Conservation (phyloP, 2,797 vertebrate species). For the Tenualosa thibaudeaui region DNA sequence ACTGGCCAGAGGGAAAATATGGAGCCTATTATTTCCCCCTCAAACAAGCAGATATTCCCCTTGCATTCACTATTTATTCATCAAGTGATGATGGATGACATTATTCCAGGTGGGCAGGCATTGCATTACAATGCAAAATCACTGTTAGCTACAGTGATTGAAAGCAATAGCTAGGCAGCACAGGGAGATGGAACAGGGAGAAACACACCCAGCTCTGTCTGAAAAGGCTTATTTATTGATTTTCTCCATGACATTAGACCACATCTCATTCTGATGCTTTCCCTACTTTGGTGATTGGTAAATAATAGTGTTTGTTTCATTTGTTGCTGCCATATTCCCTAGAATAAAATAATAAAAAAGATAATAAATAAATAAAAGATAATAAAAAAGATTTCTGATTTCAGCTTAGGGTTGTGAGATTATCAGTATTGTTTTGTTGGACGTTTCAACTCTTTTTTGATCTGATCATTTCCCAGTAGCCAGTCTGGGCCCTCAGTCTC, state of each 20-base stretch:
- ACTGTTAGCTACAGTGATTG: conserved; percentile 28
- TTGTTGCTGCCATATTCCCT: neutral
- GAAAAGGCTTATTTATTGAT: neutral
- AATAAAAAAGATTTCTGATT: neutral
- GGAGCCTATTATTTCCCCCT: conserved; percentile 63
- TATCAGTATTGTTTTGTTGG: neutral
- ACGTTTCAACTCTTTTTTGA: neutral
- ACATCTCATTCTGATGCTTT: conserved; percentile 11
- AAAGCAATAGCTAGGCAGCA: conserved; percentile 36
- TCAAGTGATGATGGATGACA: conserved; percentile 50
- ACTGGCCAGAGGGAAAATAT: conserved; percentile 57
- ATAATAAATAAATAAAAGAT: neutral
- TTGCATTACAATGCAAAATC: conserved; percentile 49
- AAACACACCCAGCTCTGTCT: neutral
- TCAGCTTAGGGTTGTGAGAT: neutral
- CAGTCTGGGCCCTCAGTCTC: neutral
- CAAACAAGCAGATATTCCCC: conserved; percentile 57
- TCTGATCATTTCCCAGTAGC: neutral
- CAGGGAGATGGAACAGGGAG: neutral
- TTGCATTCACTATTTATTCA: conserved; percentile 49
- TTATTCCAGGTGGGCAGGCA: conserved; percentile 38
- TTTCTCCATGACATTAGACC: neutral
- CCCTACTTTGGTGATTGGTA: neutral
- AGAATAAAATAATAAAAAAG: neutral
- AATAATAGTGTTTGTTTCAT: neutral